phyloP scores from a whole-genome alignment of 1,140 invertebrate genomes.

The Sarcophaga peregrina region DNA sequence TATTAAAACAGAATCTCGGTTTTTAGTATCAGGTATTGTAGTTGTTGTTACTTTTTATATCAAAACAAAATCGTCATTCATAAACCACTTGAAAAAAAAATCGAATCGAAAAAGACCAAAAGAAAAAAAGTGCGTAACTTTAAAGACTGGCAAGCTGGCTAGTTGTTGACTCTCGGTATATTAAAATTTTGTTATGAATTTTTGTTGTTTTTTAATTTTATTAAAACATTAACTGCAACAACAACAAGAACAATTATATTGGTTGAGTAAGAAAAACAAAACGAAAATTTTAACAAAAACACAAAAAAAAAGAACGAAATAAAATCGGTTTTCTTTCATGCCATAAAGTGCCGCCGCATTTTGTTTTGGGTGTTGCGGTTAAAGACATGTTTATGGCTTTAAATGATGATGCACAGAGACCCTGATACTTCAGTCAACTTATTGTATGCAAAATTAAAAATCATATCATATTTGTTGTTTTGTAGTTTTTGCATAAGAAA shows the following conservation, averaged over 20 bases:
- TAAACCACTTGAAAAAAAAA: neutral
- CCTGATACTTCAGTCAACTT: no score
- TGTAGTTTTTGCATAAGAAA: no score
- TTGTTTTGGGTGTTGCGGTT: conserved; percentile 4
- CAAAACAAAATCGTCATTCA: neutral
- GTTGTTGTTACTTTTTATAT: neutral
- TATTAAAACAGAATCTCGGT: neutral
- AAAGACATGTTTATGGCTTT: conserved; percentile 8
- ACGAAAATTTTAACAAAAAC: neutral
- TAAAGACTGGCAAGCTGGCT: no score
- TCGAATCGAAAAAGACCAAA: no score
- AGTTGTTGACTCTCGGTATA: no score
- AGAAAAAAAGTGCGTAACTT: no score
- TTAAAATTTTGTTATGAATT: no score
- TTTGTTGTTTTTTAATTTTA: no score
- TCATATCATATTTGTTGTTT: no score
- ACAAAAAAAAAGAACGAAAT: no score
- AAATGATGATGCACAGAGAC: neutral
- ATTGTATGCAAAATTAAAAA: no score
- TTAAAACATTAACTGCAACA: no score
- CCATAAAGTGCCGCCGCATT: neutral
- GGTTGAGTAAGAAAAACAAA: neutral
- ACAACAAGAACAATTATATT: neutral
- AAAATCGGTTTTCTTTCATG: neutral
- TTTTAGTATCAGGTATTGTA: neutral